Base-by-base conservation (phyloP, 2,888 invertebrate genomes). In the Teleogryllus oceanicus region DNA sequence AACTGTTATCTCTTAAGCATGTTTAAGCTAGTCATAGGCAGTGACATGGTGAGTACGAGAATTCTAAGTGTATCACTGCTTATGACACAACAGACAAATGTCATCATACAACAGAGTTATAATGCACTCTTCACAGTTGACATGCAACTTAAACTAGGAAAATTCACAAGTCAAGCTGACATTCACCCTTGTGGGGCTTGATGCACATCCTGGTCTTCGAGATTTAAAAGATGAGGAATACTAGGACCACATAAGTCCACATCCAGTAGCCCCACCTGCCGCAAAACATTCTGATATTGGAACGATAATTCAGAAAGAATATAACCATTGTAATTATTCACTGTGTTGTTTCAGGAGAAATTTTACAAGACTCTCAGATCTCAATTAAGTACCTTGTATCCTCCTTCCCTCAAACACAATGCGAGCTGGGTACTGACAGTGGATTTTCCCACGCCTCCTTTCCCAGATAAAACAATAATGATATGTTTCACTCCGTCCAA, bases 391-490 rank as follows among this genome's bases (percentile, higher is more conserved):
- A 62, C 96, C 91, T 96, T 94, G 86, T 91, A 92, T 83, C 94
- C 94, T 85, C 89, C 89, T 88, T 94, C 92, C 86, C 92, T 92
- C 16, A 99, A 88, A 24, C 95, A 93, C 84, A 97, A 88, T 1
- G 98, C 97, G 81, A 99, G 87, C 86, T 98, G 97, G 2, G 96
- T 94, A 86, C 97, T 96, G 16, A 99, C 93, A 81, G 98, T 98
- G 24, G 98, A 98, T 89, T 99, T 99, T 18, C 99, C 99, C 49
- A 99, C 99, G 75, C 99, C 99, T 49, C 99, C 99, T 90, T 99
- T 99, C 2, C 99, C 99, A 1, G 98, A 98, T 78, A 99, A 89
- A n/a, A 99, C 92, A 83, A 99, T 89, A 84, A 99, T 92, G 75
- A 96, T 90, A 86, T 95, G 93, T 87, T 95, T 95, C 11, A 96